phyloP scores from a whole-genome alignment of 1,140 invertebrate species.

The Drosophila biarmipes region DNA sequence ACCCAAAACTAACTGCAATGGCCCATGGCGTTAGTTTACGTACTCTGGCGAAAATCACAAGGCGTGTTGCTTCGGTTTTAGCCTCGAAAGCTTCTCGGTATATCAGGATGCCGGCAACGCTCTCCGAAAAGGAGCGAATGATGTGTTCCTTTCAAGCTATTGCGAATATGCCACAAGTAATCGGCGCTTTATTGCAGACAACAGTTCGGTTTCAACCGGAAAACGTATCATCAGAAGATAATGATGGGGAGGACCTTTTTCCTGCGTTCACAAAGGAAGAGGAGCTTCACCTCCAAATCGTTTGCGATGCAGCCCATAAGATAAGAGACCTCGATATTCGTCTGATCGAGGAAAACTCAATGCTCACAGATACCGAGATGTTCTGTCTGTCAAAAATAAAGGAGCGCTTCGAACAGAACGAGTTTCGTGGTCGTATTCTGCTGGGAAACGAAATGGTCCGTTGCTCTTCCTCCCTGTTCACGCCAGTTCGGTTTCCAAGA shows the following conservation, averaged over 20 bases:
- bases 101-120: slow-evolving; percentile 73
- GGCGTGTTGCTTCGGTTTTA: slow-evolving; percentile 66
- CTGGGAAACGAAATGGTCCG: slow-evolving; percentile 60
- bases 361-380: slow-evolving; percentile 44
- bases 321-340: slow-evolving; percentile 73
- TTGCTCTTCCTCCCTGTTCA: slow-evolving; percentile 63
- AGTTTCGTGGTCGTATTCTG: slow-evolving; percentile 74
- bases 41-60: slow-evolving; percentile 69
- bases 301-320: slow-evolving; percentile 68
- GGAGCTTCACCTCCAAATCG: slow-evolving; percentile 60
- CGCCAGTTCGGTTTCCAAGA: slow-evolving; percentile 54
- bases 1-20: slow-evolving; percentile 63
- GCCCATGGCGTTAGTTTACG: slow-evolving; percentile 61
- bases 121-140: slow-evolving; percentile 72
- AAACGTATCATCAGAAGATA: slow-evolving; percentile 2
- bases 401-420: slow-evolving; percentile 76
- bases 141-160: slow-evolving; percentile 66
- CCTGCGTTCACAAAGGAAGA: slow-evolving; percentile 28
- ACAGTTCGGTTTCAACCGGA: slow-evolving; percentile 44
- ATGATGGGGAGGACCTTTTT: background rate
- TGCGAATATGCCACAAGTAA: slow-evolving; percentile 75
- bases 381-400: slow-evolving; percentile 66
- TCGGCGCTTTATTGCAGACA: slow-evolving; percentile 63
- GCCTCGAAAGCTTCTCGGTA: slow-evolving; percentile 72
- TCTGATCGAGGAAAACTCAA: slow-evolving; percentile 44